Conservation (phyloP, 1,140 invertebrate genomes). For the Proctacanthus coquilletti region DNA sequence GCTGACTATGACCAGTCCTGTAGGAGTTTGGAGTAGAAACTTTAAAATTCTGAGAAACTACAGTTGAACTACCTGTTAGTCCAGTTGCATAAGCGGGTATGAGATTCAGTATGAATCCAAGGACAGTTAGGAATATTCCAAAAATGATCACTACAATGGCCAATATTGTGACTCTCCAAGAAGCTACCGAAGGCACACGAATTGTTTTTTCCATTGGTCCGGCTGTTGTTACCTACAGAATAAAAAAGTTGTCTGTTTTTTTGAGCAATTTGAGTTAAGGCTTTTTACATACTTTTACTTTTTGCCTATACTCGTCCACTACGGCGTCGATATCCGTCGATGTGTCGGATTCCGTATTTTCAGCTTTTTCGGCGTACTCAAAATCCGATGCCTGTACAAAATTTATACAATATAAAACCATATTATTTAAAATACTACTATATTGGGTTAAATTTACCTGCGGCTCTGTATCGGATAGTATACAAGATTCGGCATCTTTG, state of each 20-base stretch:
- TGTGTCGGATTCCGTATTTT: conserved; percentile 26
- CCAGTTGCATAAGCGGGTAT: conserved; percentile 20
- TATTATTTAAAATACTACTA: neutral
- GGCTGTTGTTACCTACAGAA: conserved; percentile 21
- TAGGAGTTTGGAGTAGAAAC: neutral
- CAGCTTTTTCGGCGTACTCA: conserved; percentile 25
- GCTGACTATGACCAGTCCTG: conserved; percentile 16
- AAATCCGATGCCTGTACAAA: conserved; percentile 20
- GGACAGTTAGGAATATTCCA: conserved; percentile 17
- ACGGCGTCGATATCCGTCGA: conserved; percentile 30
- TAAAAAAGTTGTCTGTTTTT: neutral
- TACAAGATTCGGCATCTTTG: conserved; percentile 23
- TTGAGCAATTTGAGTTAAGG: neutral
- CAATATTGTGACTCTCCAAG: conserved; percentile 24
- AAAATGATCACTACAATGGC: conserved; percentile 18
- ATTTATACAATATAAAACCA: neutral
- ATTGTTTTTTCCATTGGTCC: conserved; percentile 23
- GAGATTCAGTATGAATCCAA: conserved; percentile 17
- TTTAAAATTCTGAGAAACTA: neutral
- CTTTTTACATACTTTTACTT: conserved; percentile 17
- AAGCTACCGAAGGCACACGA: conserved; percentile 20
- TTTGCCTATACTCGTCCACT: conserved; percentile 28
- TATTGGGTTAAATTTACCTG: conserved; percentile 11
- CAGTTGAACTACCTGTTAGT: conserved; percentile 9
- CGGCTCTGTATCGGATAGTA: conserved; percentile 22